phyloP scores from a whole-genome alignment of 2,888 invertebrate species.

The Lasius fuliginosus region DNA sequence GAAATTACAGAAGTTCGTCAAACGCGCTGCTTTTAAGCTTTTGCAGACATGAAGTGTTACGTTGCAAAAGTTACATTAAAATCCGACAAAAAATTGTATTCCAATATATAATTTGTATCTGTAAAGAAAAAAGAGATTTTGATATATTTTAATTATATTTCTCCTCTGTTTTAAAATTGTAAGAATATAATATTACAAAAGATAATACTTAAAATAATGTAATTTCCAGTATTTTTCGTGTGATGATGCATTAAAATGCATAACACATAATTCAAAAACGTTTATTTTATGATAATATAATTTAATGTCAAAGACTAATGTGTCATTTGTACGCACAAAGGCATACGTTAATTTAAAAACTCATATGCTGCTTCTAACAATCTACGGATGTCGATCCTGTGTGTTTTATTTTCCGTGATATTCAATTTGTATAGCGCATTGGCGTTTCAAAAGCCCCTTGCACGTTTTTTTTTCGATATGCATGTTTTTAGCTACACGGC shows the following conservation, averaged over 20 bases:
- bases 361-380: neutral
- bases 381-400: neutral
- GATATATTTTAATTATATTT: neutral
- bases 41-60: neutral
- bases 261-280: conserved; percentile 32
- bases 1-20: neutral
- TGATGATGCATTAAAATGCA: conserved; percentile 9
- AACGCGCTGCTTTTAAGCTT: neutral
- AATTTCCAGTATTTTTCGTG: neutral
- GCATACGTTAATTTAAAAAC: conserved; percentile 24
- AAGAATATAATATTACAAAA: neutral
- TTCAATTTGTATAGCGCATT: neutral
- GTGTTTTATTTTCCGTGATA: neutral
- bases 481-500: neutral
- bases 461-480: neutral
- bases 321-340: conserved; percentile 15
- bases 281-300: conserved; percentile 20
- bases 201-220: neutral
- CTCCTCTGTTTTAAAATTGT: neutral
- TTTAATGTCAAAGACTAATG: conserved; percentile 49
- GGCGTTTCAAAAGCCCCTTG: neutral
- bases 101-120: neutral
- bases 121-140: neutral
- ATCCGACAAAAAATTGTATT: neutral
- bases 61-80: neutral